Percentiles rank a stretch among this genome's conserved stretches.
These are phyloP conservation scores for Copidosoma aretas DNA, from an alignment of 2,888 invertebrate genomes.

Conservation along the genomic window DNA sequence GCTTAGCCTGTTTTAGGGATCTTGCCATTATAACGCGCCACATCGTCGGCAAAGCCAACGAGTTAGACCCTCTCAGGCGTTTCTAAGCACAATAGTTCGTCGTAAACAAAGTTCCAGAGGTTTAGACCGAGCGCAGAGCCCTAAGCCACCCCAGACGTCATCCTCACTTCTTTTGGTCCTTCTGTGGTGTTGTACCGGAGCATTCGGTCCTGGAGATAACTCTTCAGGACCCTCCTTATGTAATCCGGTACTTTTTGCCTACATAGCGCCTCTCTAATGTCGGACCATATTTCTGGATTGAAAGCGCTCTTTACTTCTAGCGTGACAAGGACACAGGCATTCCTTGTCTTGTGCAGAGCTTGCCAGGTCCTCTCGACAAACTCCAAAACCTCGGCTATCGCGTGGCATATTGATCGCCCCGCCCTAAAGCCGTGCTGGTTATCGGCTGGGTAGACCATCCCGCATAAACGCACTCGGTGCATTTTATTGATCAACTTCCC, in stretches of 20 bases:
- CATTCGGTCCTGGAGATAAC: background rate
- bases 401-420: background rate
- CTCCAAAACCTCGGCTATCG: background rate
- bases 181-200: background rate
- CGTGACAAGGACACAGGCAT: background rate
- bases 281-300: background rate
- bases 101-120: background rate
- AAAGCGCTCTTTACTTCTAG: background rate
- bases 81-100: no score
- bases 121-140: background rate
- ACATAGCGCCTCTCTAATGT: background rate
- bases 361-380: background rate
- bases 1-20: no score
- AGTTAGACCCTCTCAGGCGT: no score
- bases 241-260: background rate
- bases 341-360: background rate
- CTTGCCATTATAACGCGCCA: no score
- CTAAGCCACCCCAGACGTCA: background rate
- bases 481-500: no score
- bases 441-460: background rate
- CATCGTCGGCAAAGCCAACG: no score
- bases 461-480: no score
- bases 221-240: background rate
- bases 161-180: background rate
- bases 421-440: background rate